Evolutionary conservation across 35 echinoderm and acorn worm genomes (phyloP), one percentile per base, ranked within the genome.

Genomic region (Acanthaster planci): DNA sequence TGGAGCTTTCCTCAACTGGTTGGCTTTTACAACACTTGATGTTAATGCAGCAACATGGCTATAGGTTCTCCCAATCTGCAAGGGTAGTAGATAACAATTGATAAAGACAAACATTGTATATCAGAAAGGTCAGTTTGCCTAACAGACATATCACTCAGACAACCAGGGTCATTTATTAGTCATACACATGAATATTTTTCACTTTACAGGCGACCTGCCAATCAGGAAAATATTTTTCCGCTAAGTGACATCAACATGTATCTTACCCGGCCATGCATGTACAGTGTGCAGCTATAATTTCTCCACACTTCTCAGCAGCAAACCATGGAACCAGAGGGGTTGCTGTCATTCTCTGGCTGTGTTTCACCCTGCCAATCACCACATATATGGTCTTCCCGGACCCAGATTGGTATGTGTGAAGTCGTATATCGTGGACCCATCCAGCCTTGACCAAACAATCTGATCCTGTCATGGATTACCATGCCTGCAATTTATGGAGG

Each of bases 221-320:
- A 30, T 37, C 26, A 18, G 14, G 10, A 76, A 15, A 27, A 37
- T 15, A 9, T 30, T 30, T 0, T 27, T 15, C 10, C 14, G 10
- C 29, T 37, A 26, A 76, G 36, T 15, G 14, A 76, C 72, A 76
- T 15, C 29, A 14, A n/a, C 38, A 80, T n/a, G 26, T 37, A 80
- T 80, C 84, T 37, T 86, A 86, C 84, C 84, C 84, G 23, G 84
- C 84, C 84, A 86, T 77, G n/a, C n/a, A n/a, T n/a, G n/a, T n/a
- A n/a, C n/a, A n/a, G n/a, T n/a, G n/a, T n/a, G n/a, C n/a, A n/a
- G n/a, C n/a, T n/a, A n/a, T n/a, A n/a, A n/a, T n/a, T n/a, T n/a
- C n/a, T n/a, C n/a, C n/a, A n/a, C n/a, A n/a, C n/a, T n/a, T n/a
- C n/a, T n/a, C n/a, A n/a, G n/a, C n/a, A n/a, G n/a, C n/a, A n/a